Evolutionary conservation across 2,797 vertebrate species (phyloP), one percentile per base, ranked within the genome.

Genomic region (Sternarchorhynchus goeldii): DNA sequence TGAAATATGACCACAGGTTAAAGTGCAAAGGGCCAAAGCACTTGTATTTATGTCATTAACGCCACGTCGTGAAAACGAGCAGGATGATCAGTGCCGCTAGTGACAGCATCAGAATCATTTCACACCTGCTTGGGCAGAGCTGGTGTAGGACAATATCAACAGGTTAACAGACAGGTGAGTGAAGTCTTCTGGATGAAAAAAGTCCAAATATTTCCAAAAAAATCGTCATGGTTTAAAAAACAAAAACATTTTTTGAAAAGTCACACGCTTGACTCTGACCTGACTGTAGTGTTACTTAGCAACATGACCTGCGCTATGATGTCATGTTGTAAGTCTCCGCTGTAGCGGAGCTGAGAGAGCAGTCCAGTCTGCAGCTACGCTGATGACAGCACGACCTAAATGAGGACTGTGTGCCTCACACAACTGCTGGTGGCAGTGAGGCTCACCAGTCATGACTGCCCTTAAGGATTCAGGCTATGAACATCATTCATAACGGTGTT

Each of bases 341-440:
- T 55, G 50, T 18, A 29, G 53, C 3, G 18, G 29, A 10, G 34
- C 53, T 20, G 36, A 25, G 25, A 25, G 25, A 25, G 25, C 25
- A 25, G 29, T 31, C 55, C 57, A 20, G 29, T 18, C 50, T 55
- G 56, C 29, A 71, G 17, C 31, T 25, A 14, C 34, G 32, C n/a
- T 71, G 68, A 71, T 57, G 68, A 71, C 68, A 71, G 55, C 41
- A 66, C 10, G 39, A 36, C 68, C 68, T 50, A 56, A 34, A 57
- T 57, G 31, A 31, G 34, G 14, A 7, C 29, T 32, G 17, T 56
- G 53, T 31, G 68, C 36, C 20, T 32, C 4, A 12, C 45, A 71
- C 29, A 18, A 71, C 16, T 57, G 68, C 34, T 71, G 8, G 57
- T 10, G 31, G 53, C 18, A 57, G 34, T 71, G 50, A 71, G 53